Conservation (phyloP, 2,888 invertebrate genomes). For the Apamea monoglypha region DNA sequence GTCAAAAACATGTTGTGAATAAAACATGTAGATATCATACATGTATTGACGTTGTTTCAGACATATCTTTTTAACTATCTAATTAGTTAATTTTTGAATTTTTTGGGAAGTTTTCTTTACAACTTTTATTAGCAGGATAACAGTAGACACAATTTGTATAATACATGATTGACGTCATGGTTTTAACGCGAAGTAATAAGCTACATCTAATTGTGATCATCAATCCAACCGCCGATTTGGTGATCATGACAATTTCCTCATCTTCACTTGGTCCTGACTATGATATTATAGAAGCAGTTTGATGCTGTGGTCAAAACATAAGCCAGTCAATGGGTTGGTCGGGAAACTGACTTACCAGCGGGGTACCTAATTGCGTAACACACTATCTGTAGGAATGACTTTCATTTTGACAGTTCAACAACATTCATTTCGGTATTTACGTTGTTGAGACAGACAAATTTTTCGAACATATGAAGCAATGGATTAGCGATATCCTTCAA, state of each 20-base stretch:
- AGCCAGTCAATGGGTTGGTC: background rate
- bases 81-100: background rate
- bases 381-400: too few relatives aligned
- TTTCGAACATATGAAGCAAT: too few relatives aligned
- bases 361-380: too few relatives aligned
- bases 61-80: background rate
- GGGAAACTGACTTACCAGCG: too few relatives aligned
- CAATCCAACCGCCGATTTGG: background rate
- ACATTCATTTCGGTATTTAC: too few relatives aligned
- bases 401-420: too few relatives aligned
- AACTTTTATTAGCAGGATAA: background rate
- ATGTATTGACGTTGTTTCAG: background rate
- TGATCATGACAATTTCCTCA: background rate
- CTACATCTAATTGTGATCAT: background rate
- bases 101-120: background rate
- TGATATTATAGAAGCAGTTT: background rate
- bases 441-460: too few relatives aligned
- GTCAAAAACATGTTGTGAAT: background rate
- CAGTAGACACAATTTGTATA: background rate
- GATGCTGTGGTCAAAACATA: background rate
- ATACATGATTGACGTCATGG: background rate
- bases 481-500: too few relatives aligned
- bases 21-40: background rate
- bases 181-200: background rate
- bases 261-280: background rate